A percentile compares a stretch with the other conserved stretches of the same genome.
These are phyloP conservation scores for Lutraria rhynchaena DNA, from an alignment of 1,140 invertebrate genomes.

Conservation along the genomic window DNA sequence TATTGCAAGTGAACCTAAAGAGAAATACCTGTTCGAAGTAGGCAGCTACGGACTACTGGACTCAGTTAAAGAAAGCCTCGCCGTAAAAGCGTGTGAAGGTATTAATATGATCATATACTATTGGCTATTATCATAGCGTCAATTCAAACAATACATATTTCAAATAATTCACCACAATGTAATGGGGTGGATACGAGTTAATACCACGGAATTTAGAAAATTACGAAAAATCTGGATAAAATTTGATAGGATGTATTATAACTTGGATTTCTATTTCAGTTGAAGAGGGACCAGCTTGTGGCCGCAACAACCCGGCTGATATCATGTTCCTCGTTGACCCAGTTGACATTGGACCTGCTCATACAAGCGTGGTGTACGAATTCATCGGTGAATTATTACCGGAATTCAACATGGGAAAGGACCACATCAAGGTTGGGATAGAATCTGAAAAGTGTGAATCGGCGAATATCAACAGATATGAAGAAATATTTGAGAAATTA, in stretches of 20 bases:
- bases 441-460: constrained; percentile 39
- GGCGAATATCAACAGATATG: constrained; percentile 20
- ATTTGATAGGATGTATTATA: no score
- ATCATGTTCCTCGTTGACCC: constrained; percentile 60
- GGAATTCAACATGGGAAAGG: constrained; percentile 52
- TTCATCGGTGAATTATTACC: constrained; percentile 26
- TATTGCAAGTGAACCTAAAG: constrained; percentile 61
- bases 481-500: constrained; percentile 9
- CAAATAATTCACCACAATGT: no score
- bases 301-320: constrained; percentile 61
- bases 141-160: no score
- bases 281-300: constrained; percentile 43
- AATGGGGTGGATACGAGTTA: no score
- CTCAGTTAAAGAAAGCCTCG: constrained; percentile 49
- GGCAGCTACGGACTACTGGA: constrained; percentile 57
- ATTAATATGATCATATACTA: no score
- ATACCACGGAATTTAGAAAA: no score
- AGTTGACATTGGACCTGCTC: constrained; percentile 10
- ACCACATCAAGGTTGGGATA: constrained; percentile 36
- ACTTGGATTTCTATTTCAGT: constrained; percentile 33
- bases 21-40: constrained; percentile 62
- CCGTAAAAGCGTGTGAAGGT: constrained; percentile 51
- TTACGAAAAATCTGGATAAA: no score
- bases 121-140: no score
- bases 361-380: constrained; percentile 17